Percentiles rank a stretch among this genome's conserved stretches.
phyloP scores from a whole-genome alignment of 2,113 vertebrate species.

The Lamprotornis superbus region DNA sequence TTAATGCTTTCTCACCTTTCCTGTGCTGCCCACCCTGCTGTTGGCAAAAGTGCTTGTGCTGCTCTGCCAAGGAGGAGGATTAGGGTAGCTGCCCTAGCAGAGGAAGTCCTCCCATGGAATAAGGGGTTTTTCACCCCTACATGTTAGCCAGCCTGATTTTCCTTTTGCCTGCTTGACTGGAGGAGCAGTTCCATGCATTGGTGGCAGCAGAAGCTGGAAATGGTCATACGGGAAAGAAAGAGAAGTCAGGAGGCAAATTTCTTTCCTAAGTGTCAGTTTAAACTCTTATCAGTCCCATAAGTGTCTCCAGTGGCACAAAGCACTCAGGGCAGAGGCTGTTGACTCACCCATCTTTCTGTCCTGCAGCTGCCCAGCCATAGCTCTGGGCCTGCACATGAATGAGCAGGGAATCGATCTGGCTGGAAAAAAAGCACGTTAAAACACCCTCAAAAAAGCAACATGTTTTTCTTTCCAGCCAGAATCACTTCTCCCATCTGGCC shows the following conservation, averaged over 20 bases:
- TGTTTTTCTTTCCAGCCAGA: constrained; percentile 37
- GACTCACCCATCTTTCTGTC: not conserved
- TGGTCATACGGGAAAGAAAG: not conserved
- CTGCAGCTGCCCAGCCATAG: not conserved
- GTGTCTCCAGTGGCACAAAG: not conserved
- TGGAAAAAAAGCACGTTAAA: not conserved
- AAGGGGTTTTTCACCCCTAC: not conserved
- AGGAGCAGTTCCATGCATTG: not conserved
- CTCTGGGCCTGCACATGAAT: not conserved
- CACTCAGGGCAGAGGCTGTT: not conserved
- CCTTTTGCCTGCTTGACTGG: not conserved
- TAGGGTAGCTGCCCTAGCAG: not conserved
- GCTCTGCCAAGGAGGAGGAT: not conserved
- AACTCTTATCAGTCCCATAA: not conserved
- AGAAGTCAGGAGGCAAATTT: not conserved
- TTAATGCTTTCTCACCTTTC: not conserved
- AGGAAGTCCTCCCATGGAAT: not conserved
- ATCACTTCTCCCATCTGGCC: not conserved
- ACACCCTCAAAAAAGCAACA: not conserved
- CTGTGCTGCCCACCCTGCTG: not conserved
- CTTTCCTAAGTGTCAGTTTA: not conserved
- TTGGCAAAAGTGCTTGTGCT: not conserved
- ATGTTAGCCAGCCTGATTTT: not conserved
- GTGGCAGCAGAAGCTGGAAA: not conserved
- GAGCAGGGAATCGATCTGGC: not conserved